Evolutionary conservation across 2,888 invertebrate species (phyloP).

Genomic region (Nemotelus nigrinus): DNA sequence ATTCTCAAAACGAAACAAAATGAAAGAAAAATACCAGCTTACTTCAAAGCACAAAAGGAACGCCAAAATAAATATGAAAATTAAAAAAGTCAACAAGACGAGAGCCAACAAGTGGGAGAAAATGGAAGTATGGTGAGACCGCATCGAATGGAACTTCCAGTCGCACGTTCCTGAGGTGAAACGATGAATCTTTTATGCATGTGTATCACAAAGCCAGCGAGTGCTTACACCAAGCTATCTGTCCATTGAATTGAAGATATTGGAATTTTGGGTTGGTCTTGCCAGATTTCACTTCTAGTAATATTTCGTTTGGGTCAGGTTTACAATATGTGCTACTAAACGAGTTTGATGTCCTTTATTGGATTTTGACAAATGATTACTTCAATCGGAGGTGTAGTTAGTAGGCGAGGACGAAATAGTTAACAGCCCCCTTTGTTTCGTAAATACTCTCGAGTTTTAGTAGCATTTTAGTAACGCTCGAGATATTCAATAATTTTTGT

Average conservation of each 20-base stretch:
- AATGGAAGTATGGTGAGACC: background rate
- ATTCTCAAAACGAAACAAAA: conserved; percentile 25
- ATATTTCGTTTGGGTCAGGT: too few species aligned
- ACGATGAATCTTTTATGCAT: background rate
- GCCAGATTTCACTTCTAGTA: background rate
- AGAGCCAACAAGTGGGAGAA: background rate
- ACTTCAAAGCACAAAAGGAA: conserved; percentile 20
- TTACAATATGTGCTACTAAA: too few species aligned
- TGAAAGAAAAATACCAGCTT: conserved; percentile 11
- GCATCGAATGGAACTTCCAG: background rate
- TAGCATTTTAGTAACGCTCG: too few species aligned
- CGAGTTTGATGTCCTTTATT: too few species aligned
- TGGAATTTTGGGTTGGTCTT: background rate
- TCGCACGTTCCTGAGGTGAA: conserved; percentile 7
- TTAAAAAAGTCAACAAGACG: conserved; percentile 36
- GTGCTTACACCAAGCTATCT: too few species aligned
- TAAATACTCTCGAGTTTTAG: too few species aligned
- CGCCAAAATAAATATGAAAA: conserved; percentile 38
- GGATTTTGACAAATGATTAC: too few species aligned
- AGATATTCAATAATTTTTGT: too few species aligned
- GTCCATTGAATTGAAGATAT: background rate
- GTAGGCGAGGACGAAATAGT: too few species aligned
- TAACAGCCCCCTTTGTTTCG: too few species aligned
- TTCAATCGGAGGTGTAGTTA: too few species aligned
- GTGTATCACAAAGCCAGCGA: too few species aligned